A percentile compares a stretch with the other conserved stretches of the same genome.
Evolutionary conservation across 2,113 vertebrate species (phyloP).

Genomic region (Neolamprologus variostigma): DNA sequence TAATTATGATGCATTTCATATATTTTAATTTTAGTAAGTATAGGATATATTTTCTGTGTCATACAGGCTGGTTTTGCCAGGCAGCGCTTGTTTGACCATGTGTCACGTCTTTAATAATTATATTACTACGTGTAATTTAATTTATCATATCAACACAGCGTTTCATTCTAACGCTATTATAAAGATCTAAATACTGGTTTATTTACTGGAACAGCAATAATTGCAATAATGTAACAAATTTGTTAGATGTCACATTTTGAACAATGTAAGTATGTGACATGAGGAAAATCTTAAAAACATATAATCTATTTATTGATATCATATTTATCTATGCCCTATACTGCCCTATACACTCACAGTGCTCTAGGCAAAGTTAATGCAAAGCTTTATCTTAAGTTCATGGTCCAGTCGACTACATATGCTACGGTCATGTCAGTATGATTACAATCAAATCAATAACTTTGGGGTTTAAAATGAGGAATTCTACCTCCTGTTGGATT

Average conservation of each 20-base stretch:
- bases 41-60: neutral
- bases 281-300: neutral
- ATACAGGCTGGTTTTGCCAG: neutral
- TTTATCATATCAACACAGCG: neutral
- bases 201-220: neutral
- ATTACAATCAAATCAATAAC: neutral
- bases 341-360: neutral
- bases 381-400: neutral
- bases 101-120: neutral
- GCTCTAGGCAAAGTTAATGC: neutral
- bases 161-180: neutral
- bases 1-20: neutral
- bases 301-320: neutral
- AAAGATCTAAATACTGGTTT: neutral
- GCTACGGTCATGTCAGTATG: neutral
- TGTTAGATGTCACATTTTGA: neutral
- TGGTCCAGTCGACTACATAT: neutral
- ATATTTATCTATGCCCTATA: neutral
- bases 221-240: neutral
- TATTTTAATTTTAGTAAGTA: neutral
- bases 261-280: neutral
- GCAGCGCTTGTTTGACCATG: neutral
- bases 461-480: neutral
- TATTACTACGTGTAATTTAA: neutral
- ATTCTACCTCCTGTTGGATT: neutral